Conservation (phyloP, 2,888 invertebrate genomes). For the Phalangium opilio region DNA sequence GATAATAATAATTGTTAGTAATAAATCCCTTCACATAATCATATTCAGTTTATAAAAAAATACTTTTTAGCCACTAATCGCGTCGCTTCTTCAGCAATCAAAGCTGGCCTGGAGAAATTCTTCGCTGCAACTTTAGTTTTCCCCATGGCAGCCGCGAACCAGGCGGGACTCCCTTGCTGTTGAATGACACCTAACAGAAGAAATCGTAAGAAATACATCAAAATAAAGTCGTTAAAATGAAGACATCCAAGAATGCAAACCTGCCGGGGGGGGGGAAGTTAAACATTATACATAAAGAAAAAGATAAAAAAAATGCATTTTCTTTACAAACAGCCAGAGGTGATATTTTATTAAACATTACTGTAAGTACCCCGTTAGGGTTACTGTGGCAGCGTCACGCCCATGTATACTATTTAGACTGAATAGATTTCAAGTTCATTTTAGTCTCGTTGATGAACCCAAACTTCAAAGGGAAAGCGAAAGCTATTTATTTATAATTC, state of each 20-base stretch:
- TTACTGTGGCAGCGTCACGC: too few species aligned
- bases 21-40: background rate
- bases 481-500: too few species aligned
- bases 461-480: too few species aligned
- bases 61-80: constrained; percentile 33
- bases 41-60: background rate
- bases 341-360: too few species aligned
- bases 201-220: background rate
- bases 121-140: constrained; percentile 36
- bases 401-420: too few species aligned
- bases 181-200: constrained; percentile 30
- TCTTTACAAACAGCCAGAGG: too few species aligned
- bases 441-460: too few species aligned
- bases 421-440: too few species aligned
- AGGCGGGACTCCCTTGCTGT: constrained; percentile 38
- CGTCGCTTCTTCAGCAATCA: constrained; percentile 35
- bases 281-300: too few species aligned
- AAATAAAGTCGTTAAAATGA: background rate
- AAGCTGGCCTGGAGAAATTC: constrained; percentile 38
- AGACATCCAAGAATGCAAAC: background rate
- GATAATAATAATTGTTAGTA: background rate
- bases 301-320: background rate
- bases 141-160: constrained; percentile 41
- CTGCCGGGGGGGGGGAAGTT: too few species aligned
- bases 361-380: too few species aligned